Evolutionary conservation across 2,797 vertebrate genomes (phyloP).

Genomic region (Enteromius anoplus): DNA sequence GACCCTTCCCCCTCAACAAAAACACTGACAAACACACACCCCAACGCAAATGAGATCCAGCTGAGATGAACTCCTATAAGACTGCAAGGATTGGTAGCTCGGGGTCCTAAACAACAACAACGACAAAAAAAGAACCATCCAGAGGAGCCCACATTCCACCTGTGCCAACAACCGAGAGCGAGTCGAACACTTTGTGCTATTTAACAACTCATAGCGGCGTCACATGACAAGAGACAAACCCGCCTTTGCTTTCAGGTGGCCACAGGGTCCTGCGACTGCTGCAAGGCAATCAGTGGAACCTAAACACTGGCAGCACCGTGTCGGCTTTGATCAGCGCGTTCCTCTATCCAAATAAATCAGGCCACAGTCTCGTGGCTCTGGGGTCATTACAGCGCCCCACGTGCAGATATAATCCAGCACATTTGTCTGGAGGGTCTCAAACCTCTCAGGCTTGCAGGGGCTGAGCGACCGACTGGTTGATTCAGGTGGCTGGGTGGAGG

Average conservation of each 20-base stretch:
- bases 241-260: conserved; percentile 21
- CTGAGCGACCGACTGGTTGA: conserved; percentile 68
- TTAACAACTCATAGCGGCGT: conserved; percentile 26
- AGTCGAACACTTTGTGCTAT: conserved; percentile 21
- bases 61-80: conserved; percentile 59
- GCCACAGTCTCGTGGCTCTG: not conserved
- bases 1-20: conserved; percentile 44
- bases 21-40: conserved; percentile 34
- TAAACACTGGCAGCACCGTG: conserved; percentile 30
- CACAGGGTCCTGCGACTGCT: not conserved
- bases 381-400: conserved; percentile 16
- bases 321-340: conserved; percentile 18
- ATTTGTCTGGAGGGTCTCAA: conserved; percentile 22
- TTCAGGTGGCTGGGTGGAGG: conserved; percentile 71
- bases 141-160: conserved; percentile 5
- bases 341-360: conserved; percentile 41
- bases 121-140: not conserved
- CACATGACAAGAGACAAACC: conserved; percentile 30
- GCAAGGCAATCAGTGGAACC: conserved; percentile 33
- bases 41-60: conserved; percentile 70
- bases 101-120: not conserved
- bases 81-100: conserved; percentile 47
- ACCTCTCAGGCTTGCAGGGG: not conserved
- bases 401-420: conserved; percentile 9
- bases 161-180: conserved; percentile 28